phyloP scores from a whole-genome alignment of 2,797 vertebrate species.

The Sebastiscus albofasciatus region DNA sequence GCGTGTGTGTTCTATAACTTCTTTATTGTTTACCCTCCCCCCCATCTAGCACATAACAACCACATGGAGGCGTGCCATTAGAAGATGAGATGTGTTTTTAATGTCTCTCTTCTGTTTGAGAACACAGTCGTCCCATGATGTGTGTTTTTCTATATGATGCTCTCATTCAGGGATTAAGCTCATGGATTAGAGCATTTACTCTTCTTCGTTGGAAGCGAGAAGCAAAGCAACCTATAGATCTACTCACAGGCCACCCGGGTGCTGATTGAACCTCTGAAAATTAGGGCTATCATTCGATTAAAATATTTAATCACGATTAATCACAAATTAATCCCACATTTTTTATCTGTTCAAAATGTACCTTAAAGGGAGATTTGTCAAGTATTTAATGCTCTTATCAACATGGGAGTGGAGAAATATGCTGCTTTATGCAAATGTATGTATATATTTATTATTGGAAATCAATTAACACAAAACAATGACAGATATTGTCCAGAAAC shows the following conservation, averaged over 20 bases:
- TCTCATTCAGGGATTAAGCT: conserved; percentile 61
- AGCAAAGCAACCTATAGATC: conserved; percentile 15
- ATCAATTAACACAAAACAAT: too few species aligned
- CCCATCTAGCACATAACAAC: conserved; percentile 14
- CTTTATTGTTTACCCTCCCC: conserved; percentile 14
- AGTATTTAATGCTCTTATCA: too few species aligned
- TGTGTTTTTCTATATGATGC: conserved; percentile 33
- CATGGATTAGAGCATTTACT: conserved; percentile 49
- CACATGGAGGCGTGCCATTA: conserved; percentile 30
- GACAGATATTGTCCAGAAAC: too few species aligned
- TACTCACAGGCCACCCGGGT: not conserved
- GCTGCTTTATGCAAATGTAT: too few species aligned
- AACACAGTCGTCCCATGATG: conserved; percentile 29
- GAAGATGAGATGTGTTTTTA: conserved; percentile 40
- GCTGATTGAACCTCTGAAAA: too few species aligned
- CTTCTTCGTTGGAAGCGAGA: not conserved
- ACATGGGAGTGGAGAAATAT: too few species aligned
- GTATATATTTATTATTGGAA: too few species aligned
- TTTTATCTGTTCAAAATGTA: too few species aligned
- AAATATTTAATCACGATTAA: too few species aligned
- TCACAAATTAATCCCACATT: too few species aligned
- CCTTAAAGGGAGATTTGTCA: too few species aligned
- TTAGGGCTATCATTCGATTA: too few species aligned
- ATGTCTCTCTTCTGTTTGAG: conserved; percentile 13
- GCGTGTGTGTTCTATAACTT: conserved; percentile 21